These are phyloP conservation scores for Taxidea taxus DNA, from an alignment of 2,113 vertebrate genomes.

Conservation along the genomic window DNA sequence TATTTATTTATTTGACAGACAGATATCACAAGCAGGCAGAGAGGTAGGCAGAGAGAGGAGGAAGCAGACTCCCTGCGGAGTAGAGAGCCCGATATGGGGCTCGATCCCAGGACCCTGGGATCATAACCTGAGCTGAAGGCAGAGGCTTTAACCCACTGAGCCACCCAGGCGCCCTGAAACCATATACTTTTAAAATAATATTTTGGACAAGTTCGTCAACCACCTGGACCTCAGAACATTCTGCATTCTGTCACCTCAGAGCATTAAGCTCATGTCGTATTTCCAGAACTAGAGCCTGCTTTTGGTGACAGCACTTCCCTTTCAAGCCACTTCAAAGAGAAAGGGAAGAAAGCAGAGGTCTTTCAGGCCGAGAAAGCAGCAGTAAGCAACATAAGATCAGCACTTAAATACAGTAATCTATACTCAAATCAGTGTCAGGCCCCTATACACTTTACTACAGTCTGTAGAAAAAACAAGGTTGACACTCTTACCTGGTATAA, in stretches of 20 bases:
- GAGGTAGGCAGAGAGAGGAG: too few species aligned
- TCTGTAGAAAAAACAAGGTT: not conserved
- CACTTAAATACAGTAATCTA: not conserved
- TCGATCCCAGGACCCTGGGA: too few species aligned
- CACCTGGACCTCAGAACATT: not conserved
- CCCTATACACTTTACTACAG: not conserved
- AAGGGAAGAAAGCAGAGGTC: not conserved
- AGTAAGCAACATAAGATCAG: not conserved
- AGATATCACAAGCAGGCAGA: too few species aligned
- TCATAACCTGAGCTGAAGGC: too few species aligned
- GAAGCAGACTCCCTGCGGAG: too few species aligned
- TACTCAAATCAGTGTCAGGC: not conserved
- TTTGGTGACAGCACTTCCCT: not conserved
- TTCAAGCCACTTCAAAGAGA: constrained; percentile 32
- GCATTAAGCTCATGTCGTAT: not conserved
- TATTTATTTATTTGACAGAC: too few species aligned
- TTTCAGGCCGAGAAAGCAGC: not conserved
- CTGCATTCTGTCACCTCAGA: not conserved
- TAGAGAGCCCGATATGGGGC: too few species aligned
- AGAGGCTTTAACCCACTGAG: too few species aligned
- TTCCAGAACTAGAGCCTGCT: constrained; percentile 15
- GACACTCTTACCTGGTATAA: not conserved
- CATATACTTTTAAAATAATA: not conserved
- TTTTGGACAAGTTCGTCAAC: not conserved
- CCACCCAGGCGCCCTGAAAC: too few species aligned